Conservation (phyloP, 2,113 vertebrate species). For the Notechis scutatus region DNA sequence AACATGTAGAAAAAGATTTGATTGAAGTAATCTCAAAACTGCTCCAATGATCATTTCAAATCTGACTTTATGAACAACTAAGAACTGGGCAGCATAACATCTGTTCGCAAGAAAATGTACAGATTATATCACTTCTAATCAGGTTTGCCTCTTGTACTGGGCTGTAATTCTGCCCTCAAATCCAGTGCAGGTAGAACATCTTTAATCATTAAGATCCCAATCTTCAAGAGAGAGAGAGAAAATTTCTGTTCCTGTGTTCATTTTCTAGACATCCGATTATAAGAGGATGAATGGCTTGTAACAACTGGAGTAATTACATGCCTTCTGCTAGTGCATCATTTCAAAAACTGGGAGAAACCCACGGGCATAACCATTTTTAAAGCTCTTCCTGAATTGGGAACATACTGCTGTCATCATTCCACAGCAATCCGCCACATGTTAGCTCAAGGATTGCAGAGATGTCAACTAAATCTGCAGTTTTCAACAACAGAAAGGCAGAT, state of each 20-base stretch:
- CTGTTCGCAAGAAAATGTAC: slow-evolving; percentile 50
- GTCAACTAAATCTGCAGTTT: slow-evolving; percentile 60
- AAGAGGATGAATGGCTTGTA: slow-evolving; percentile 67
- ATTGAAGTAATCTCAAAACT: background rate
- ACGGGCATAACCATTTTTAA: slow-evolving; percentile 33
- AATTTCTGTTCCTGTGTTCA: slow-evolving; percentile 74
- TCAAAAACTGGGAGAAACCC: slow-evolving; percentile 10
- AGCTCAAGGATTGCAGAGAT: slow-evolving; percentile 60
- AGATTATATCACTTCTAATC: slow-evolving; percentile 67
- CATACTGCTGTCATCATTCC: slow-evolving; percentile 72
- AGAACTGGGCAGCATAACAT: slow-evolving; percentile 43
- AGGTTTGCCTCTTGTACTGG: slow-evolving; percentile 58
- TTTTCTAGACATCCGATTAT: slow-evolving; percentile 71
- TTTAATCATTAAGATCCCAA: slow-evolving; percentile 73
- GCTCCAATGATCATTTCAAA: slow-evolving; percentile 11
- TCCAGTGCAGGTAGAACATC: slow-evolving; percentile 67
- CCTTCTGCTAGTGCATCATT: slow-evolving; percentile 66
- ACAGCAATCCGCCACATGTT: slow-evolving; percentile 68
- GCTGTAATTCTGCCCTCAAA: slow-evolving; percentile 55
- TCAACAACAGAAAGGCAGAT: slow-evolving; percentile 58
- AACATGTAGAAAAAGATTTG: background rate
- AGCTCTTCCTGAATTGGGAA: slow-evolving; percentile 67
- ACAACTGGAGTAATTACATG: slow-evolving; percentile 69
- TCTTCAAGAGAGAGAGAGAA: slow-evolving; percentile 48
- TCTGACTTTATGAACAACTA: slow-evolving; percentile 1